Evolutionary conservation across 2,888 invertebrate genomes (phyloP).

Genomic region (Entomobrya proxima): DNA sequence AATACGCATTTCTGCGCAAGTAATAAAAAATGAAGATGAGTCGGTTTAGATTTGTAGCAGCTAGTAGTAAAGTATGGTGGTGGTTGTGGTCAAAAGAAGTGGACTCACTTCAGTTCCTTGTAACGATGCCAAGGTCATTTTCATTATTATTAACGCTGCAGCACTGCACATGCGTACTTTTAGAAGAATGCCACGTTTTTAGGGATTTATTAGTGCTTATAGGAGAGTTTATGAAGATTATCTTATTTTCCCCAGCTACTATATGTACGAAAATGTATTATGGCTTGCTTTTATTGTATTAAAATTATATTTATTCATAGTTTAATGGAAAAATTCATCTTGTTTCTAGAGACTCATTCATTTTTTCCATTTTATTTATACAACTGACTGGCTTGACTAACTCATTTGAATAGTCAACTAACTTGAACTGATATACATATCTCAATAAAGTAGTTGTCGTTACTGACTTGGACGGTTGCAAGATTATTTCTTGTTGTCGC

Average conservation of each 20-base stretch:
- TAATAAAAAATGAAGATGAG: slow-evolving; percentile 52
- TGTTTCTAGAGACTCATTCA: neutral
- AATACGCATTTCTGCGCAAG: too few relatives aligned
- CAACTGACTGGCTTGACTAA: neutral
- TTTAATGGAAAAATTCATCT: neutral
- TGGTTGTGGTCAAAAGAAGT: slow-evolving; percentile 33
- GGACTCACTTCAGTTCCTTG: slow-evolving; percentile 61
- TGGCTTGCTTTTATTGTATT: neutral
- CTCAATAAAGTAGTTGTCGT: slow-evolving; percentile 27
- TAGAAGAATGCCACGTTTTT: neutral
- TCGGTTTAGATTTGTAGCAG: neutral
- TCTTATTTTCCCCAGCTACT: slow-evolving; percentile 16
- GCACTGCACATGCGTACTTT: slow-evolving; percentile 9
- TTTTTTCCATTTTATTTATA: slow-evolving; percentile 6
- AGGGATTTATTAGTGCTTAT: slow-evolving; percentile 11
- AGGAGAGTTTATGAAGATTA: slow-evolving; percentile 10
- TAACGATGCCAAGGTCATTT: slow-evolving; percentile 65
- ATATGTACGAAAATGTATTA: neutral
- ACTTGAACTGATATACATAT: slow-evolving; percentile 47
- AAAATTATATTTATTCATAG: neutral
- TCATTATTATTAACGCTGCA: slow-evolving; percentile 52
- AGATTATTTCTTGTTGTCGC: neutral
- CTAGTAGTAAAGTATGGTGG: too few relatives aligned
- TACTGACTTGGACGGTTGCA: neutral
- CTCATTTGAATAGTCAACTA: slow-evolving; percentile 47